These are phyloP conservation scores for Heliconius hewitsoni DNA, from an alignment of 1,140 invertebrate genomes.

Conservation along the genomic window DNA sequence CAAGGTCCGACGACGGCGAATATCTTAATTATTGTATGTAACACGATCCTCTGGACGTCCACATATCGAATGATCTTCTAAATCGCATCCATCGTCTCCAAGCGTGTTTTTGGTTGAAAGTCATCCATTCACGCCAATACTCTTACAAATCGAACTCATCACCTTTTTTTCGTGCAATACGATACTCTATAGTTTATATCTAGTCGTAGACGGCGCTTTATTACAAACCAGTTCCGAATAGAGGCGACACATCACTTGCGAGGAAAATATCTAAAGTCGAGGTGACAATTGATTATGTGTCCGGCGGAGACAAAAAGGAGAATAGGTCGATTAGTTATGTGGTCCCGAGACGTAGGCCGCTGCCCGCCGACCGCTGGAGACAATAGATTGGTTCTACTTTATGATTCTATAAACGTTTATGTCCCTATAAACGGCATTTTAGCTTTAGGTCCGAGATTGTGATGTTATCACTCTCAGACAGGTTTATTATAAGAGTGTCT, in stretches of 20 bases:
- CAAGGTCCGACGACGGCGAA: constrained; percentile 42
- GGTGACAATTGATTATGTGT: constrained; percentile 79
- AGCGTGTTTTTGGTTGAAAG: constrained; percentile 48
- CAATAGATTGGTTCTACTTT: constrained; percentile 78
- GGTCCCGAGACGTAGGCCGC: constrained; percentile 65
- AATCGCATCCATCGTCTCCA: constrained; percentile 59
- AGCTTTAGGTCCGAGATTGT: constrained; percentile 69
- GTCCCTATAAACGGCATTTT: constrained; percentile 76
- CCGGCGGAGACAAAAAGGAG: constrained; percentile 73
- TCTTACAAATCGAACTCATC: constrained; percentile 65
- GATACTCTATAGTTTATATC: constrained; percentile 71
- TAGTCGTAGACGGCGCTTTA: constrained; percentile 51
- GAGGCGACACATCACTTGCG: constrained; percentile 59
- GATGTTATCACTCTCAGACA: constrained; percentile 70
- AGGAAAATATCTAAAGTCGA: constrained; percentile 66
- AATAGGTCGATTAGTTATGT: constrained; percentile 76
- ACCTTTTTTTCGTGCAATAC: constrained; percentile 78
- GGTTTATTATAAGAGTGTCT: constrained; percentile 62
- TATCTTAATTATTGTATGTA: constrained; percentile 66
- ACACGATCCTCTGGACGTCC: constrained; percentile 52
- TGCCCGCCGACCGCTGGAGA: constrained; percentile 55
- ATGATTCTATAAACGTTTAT: constrained; percentile 81
- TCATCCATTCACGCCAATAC: constrained; percentile 68
- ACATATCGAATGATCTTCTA: constrained; percentile 57
- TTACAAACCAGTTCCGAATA: constrained; percentile 73